Percentiles rank a stretch among this genome's conserved stretches.
Evolutionary conservation across 2,797 vertebrate genomes (phyloP).

Genomic region (Carapus acus): DNA sequence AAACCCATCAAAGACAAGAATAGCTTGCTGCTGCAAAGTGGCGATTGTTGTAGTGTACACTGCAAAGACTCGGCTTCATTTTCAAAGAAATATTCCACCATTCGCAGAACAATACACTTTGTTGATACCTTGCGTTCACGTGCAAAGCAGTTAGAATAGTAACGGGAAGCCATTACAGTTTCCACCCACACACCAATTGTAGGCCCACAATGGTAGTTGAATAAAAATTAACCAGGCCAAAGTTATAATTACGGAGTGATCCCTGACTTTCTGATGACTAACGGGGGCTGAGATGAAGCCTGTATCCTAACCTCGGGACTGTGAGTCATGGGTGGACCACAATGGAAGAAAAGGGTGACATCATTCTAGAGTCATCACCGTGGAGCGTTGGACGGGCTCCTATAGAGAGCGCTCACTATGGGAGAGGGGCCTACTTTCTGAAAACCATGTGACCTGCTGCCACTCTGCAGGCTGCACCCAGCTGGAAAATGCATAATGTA

Average conservation of each 20-base stretch:
- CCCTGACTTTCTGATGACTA: conserved; percentile 44
- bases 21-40: too few species aligned
- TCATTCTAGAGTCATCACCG: conserved; percentile 70
- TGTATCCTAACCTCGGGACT: conserved; percentile 68
- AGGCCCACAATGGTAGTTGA: conserved; percentile 1
- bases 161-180: neutral
- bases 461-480: conserved; percentile 62
- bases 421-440: conserved; percentile 58
- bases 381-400: conserved; percentile 49
- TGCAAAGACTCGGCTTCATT: too few species aligned
- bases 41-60: too few species aligned
- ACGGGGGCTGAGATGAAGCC: conserved; percentile 47
- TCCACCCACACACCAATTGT: neutral
- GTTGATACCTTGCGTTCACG: too few species aligned
- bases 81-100: too few species aligned
- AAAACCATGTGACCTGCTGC: conserved; percentile 68
- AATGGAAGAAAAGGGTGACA: conserved; percentile 65
- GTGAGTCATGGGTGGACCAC: conserved; percentile 71
- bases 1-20: too few species aligned
- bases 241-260: conserved; percentile 14
- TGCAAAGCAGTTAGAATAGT: too few species aligned
- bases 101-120: too few species aligned
- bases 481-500: conserved; percentile 56
- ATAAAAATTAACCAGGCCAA: conserved; percentile 2
- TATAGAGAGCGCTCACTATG: conserved; percentile 58